These are phyloP conservation scores for Philotrypesis tridentata DNA, from an alignment of 1,140 invertebrate genomes.

Conservation along the genomic window DNA sequence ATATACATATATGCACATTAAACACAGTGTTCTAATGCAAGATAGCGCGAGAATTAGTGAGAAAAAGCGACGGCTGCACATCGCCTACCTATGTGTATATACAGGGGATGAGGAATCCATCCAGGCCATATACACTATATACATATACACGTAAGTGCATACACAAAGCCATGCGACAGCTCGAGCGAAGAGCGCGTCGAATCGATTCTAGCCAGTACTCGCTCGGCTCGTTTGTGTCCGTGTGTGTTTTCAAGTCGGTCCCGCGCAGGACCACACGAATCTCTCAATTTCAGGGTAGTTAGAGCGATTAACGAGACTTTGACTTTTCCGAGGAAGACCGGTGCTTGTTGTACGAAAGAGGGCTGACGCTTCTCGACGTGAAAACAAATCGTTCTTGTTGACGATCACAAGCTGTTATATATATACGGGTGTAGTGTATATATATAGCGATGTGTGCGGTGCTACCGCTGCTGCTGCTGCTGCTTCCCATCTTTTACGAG, in stretches of 20 bases:
- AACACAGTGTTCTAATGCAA: too few relatives aligned
- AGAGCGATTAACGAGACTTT: conserved; percentile 63
- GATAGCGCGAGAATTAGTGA: too few relatives aligned
- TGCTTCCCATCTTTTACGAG: background rate
- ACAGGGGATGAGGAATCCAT: background rate
- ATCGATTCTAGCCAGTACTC: conserved; percentile 62
- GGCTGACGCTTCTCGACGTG: background rate
- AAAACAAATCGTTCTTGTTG: background rate
- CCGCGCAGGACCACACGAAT: conserved; percentile 57
- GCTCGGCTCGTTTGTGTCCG: background rate
- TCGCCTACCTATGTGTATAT: too few relatives aligned
- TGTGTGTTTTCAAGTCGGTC: conserved; percentile 41
- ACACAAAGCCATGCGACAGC: background rate
- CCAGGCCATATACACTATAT: too few relatives aligned
- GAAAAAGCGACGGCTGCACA: too few relatives aligned
- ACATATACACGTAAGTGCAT: background rate
- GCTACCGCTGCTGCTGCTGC: too few relatives aligned
- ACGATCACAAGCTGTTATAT: too few relatives aligned
- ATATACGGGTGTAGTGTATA: too few relatives aligned
- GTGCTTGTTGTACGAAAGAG: background rate
- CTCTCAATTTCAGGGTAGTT: conserved; percentile 72
- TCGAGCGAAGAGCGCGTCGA: conserved; percentile 56
- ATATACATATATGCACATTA: too few relatives aligned
- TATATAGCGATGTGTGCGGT: background rate
- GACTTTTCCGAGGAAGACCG: background rate